These are phyloP conservation scores for Hofmannophila pseudospretella DNA, from an alignment of 2,888 invertebrate species.

Conservation along the genomic window DNA sequence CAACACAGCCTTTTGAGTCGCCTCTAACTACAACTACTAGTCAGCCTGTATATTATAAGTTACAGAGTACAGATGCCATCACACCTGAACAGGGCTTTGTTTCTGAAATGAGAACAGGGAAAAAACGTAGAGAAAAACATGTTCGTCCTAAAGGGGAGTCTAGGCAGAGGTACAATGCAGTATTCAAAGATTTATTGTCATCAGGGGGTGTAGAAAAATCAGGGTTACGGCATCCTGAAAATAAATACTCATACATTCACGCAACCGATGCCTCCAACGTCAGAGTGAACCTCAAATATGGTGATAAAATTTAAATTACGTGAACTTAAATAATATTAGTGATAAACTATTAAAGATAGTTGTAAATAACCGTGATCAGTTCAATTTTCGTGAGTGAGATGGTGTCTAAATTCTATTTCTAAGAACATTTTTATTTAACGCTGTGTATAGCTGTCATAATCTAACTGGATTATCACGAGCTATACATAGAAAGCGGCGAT, in stretches of 20 bases:
- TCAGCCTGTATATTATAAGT: slow-evolving; percentile 5
- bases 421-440: slow-evolving; percentile 33
- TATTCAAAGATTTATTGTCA: slow-evolving; percentile 13
- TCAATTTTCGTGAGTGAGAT: slow-evolving; percentile 33
- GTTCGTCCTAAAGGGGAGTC: slow-evolving; percentile 4
- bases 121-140: slow-evolving; percentile 9
- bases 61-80: slow-evolving; percentile 10
- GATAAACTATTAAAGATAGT: slow-evolving; percentile 25
- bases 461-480: slow-evolving; percentile 27
- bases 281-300: slow-evolving; percentile 55
- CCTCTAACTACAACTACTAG: slow-evolving; percentile 34
- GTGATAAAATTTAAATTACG: slow-evolving; percentile 57
- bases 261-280: slow-evolving; percentile 26
- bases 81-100: slow-evolving; percentile 4
- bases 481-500: slow-evolving; percentile 40
- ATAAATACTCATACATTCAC: slow-evolving; percentile 18
- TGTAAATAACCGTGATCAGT: slow-evolving; percentile 39
- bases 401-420: slow-evolving; percentile 29
- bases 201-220: slow-evolving; percentile 1
- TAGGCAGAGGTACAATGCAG: slow-evolving; percentile 7
- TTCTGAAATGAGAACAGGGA: slow-evolving; percentile 6
- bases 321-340: slow-evolving; percentile 34
- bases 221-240: slow-evolving; percentile 10
- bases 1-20: slow-evolving; percentile 30
- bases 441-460: slow-evolving; percentile 38